Conservation (phyloP, 2,113 vertebrate species). For the Misgurnus anguillicaudatus region DNA sequence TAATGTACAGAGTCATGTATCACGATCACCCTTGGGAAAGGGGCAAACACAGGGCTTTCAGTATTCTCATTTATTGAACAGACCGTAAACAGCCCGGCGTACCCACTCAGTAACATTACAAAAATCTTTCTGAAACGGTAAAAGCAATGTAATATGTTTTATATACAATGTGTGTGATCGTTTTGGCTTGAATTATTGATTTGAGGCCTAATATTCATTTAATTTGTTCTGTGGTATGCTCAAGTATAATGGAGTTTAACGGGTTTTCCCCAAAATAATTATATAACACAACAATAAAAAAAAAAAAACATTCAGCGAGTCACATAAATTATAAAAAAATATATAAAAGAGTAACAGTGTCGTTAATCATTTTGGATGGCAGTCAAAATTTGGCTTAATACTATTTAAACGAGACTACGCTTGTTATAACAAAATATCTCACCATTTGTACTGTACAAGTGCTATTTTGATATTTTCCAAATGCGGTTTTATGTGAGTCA, state of each 20-base stretch:
- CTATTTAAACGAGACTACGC: conserved; percentile 61
- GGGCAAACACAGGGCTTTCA: conserved; percentile 77
- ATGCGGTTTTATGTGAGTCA: conserved; percentile 67
- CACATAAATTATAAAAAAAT: conserved; percentile 60
- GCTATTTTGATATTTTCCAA: conserved; percentile 68
- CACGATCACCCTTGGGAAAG: conserved; percentile 91
- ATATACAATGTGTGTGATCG: conserved; percentile 62
- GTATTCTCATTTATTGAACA: conserved; percentile 83
- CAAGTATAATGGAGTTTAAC: background rate
- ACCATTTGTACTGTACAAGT: conserved; percentile 71
- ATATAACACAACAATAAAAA: conserved; percentile 9
- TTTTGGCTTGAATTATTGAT: conserved; percentile 53
- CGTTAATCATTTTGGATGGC: conserved; percentile 54
- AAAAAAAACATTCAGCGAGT: conserved; percentile 72
- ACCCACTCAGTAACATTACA: conserved; percentile 75
- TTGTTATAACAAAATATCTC: conserved; percentile 67
- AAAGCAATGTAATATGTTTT: conserved; percentile 53
- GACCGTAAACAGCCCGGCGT: conserved; percentile 76
- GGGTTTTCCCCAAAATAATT: conserved; percentile 56
- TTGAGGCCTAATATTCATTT: conserved; percentile 25
- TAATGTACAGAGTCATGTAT: conserved; percentile 89
- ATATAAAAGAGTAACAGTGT: conserved; percentile 54
- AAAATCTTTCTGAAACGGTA: conserved; percentile 56
- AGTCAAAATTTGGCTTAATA: conserved; percentile 61
- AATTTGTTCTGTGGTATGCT: conserved; percentile 24